phyloP scores from a whole-genome alignment of 2,113 vertebrate genomes.

The Indri indri region DNA sequence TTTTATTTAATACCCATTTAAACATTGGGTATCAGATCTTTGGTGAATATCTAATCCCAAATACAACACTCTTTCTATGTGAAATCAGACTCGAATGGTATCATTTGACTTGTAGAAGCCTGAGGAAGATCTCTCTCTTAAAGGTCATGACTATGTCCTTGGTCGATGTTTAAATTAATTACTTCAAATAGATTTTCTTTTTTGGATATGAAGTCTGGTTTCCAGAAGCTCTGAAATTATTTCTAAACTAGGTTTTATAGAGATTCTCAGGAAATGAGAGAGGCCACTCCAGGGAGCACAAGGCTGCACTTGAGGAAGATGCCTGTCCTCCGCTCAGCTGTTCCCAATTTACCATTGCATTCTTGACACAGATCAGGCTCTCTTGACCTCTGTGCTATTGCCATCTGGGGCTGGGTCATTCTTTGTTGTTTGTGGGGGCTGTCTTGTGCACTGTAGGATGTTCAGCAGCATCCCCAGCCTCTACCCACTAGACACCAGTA shows the following conservation, averaged over 20 bases:
- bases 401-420: background rate
- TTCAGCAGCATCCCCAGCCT: background rate
- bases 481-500: background rate
- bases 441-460: background rate
- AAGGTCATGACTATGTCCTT: background rate
- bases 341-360: background rate
- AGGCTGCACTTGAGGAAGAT: background rate
- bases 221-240: slow-evolving; percentile 9
- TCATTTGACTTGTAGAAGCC: background rate
- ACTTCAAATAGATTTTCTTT: slow-evolving; percentile 7
- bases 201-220: background rate
- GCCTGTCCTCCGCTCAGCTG: background rate
- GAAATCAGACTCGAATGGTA: background rate
- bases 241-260: background rate
- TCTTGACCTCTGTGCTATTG: background rate
- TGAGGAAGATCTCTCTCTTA: background rate
- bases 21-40: background rate
- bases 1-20: slow-evolving; percentile 48
- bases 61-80: background rate
- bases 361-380: background rate
- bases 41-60: background rate
- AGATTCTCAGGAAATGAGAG: background rate
- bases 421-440: background rate
- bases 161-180: background rate
- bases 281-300: background rate